Percentiles rank a stretch among this genome's conserved stretches.
Conservation (phyloP, 2,113 vertebrate genomes). For the Cyanistes caeruleus region DNA sequence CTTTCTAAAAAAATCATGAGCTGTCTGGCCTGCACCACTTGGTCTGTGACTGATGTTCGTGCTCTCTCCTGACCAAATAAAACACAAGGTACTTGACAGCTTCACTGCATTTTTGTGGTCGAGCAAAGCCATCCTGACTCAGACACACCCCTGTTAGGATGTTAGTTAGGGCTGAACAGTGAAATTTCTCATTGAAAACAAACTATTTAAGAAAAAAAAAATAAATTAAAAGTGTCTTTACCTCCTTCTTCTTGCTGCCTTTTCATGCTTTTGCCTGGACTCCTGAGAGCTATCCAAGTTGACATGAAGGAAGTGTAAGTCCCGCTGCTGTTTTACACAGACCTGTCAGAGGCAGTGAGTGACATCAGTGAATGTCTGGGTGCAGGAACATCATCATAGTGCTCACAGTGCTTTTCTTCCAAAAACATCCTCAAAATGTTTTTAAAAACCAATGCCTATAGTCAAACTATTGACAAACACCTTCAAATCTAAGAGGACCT, state of each 20-base stretch:
- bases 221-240: neutral
- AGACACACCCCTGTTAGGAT: neutral
- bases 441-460: neutral
- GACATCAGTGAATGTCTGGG: neutral
- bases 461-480: neutral
- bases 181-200: neutral
- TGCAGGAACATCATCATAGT: neutral
- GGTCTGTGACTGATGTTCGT: neutral
- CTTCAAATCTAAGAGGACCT: neutral
- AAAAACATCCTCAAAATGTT: neutral
- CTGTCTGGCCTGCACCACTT: neutral
- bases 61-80: neutral
- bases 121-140: neutral
- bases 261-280: constrained; percentile 60
- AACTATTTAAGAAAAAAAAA: too few relatives aligned
- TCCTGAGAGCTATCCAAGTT: constrained; percentile 81
- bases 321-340: constrained; percentile 84
- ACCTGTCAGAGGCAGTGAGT: constrained; percentile 75
- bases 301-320: constrained; percentile 84
- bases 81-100: neutral
- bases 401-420: neutral
- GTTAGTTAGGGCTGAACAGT: neutral
- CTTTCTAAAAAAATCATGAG: neutral
- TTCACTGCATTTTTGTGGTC: neutral
- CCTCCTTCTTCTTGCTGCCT: constrained; percentile 65